Evolutionary conservation across 1,140 invertebrate species (phyloP), one percentile per base, ranked within the genome.

Genomic region (Adelges cooleyi): DNA sequence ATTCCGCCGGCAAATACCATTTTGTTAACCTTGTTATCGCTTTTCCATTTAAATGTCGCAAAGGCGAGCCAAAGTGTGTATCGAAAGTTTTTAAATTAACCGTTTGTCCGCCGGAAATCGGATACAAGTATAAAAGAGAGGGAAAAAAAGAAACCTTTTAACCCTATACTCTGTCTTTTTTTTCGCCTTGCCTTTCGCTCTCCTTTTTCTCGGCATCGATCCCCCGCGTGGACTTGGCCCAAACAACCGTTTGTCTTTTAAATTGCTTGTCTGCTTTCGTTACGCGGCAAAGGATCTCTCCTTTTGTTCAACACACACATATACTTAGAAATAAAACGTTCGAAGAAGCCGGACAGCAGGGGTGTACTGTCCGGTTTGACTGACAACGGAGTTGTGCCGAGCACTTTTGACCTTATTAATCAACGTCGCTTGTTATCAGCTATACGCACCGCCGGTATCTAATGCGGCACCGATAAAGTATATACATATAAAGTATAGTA

Each of bases 141-240:
- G 23, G 8, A 48, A 62, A 48, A 62, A n/a, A n/a, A n/a, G n/a
- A n/a, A n/a, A 62, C 40, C 56, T 62, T 62, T 62, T 62, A 62
- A 46, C 40, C 56, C 56, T 40, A 62, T 48, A 62, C 56, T 48
- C 38, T 48, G 13, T 33, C 17, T 25, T 6, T 27, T 50, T 27
- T 23, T 13, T 50, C 15, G 4, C 51, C 1, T 3, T 51, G 8
- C 11, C 8, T 52, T 29, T 78, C 67, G 75, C 77, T 5, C 78
- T 80, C 69, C 67, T 77, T 13, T 13, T 22, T 53, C 17, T 36
- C 51, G 36, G 36, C 1, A 13, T 38, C 25, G 27, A 33, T 20
- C 33, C 13, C 40, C 33, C 36, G n/a, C 11, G 23, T 59, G 54
- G 54, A 59, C 54, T 27, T 18, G 42, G 56, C 40, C 56, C 56